Percentiles rank a stretch among this genome's conserved stretches.
phyloP scores from a whole-genome alignment of 2,888 invertebrate genomes.

The Eristalinus aeneus region DNA sequence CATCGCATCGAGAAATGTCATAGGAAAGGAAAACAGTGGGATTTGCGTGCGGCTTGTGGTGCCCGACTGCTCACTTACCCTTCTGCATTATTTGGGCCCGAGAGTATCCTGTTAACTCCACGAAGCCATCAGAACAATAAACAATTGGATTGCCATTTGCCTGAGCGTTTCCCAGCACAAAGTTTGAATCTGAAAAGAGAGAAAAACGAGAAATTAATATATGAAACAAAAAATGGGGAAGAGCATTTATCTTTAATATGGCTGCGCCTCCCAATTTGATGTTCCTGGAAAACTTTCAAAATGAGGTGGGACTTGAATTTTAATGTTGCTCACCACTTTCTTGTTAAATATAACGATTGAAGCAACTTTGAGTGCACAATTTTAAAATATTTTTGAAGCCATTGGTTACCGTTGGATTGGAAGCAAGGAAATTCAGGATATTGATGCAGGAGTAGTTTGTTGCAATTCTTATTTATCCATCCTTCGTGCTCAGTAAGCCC shows the following conservation, averaged over 20 bases:
- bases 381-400: background rate
- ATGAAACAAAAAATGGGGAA: background rate
- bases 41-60: background rate
- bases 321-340: background rate
- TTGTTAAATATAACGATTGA: background rate
- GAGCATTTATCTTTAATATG: background rate
- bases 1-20: background rate
- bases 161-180: slow-evolving; percentile 97
- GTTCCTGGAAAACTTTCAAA: no score
- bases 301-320: background rate
- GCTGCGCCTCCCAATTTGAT: background rate
- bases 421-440: no score
- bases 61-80: slow-evolving; percentile 79
- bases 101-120: slow-evolving; percentile 96
- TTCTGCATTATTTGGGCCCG: slow-evolving; percentile 98
- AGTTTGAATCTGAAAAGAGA: slow-evolving; percentile 91
- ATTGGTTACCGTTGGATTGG: no score
- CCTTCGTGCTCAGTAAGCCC: no score
- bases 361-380: background rate
- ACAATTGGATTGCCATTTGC: slow-evolving; percentile 95
- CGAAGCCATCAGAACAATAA: slow-evolving; percentile 97
- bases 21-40: background rate
- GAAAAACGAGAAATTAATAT: background rate
- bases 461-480: no score
- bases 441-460: no score